Conservation (phyloP, 2,113 vertebrate genomes). For the Oncorhynchus kisutch region DNA sequence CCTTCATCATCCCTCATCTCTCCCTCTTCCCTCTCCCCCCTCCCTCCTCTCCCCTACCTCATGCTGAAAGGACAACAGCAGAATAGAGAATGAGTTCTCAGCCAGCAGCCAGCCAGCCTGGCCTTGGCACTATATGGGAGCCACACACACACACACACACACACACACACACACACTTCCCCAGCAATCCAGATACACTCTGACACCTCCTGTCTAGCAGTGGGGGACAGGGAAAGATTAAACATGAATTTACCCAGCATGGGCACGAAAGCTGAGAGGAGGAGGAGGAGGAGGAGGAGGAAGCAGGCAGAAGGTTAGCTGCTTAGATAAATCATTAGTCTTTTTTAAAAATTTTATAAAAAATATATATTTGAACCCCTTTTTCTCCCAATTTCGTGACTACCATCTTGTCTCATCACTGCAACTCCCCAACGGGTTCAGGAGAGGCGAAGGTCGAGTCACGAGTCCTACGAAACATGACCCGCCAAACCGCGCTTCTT, state of each 20-base stretch:
- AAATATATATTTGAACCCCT: too few relatives aligned
- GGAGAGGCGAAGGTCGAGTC: too few relatives aligned
- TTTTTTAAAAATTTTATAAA: too few relatives aligned
- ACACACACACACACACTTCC: too few relatives aligned
- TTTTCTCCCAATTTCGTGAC: too few relatives aligned
- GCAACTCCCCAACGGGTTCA: too few relatives aligned
- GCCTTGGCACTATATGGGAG: constrained; percentile 51
- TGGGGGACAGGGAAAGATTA: constrained; percentile 27
- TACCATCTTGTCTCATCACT: too few relatives aligned
- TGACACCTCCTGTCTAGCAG: constrained; percentile 22
- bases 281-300: neutral
- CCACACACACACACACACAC: too few relatives aligned
- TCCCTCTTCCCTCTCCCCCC: neutral
- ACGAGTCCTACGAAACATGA: too few relatives aligned
- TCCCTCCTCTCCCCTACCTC: neutral
- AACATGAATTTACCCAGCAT: constrained; percentile 21
- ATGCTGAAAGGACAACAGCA: constrained; percentile 40
- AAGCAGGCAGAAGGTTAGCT: neutral
- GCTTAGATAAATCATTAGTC: too few relatives aligned
- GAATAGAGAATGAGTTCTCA: constrained; percentile 53
- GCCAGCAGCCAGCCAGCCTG: constrained; percentile 13
- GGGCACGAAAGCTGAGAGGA: neutral
- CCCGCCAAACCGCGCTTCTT: too few relatives aligned
- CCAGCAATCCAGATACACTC: constrained; percentile 23
- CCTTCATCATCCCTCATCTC: neutral